Evolutionary conservation across 2,113 vertebrate genomes (phyloP), one percentile per base, ranked within the genome.

Genomic region (Cacatua alba): DNA sequence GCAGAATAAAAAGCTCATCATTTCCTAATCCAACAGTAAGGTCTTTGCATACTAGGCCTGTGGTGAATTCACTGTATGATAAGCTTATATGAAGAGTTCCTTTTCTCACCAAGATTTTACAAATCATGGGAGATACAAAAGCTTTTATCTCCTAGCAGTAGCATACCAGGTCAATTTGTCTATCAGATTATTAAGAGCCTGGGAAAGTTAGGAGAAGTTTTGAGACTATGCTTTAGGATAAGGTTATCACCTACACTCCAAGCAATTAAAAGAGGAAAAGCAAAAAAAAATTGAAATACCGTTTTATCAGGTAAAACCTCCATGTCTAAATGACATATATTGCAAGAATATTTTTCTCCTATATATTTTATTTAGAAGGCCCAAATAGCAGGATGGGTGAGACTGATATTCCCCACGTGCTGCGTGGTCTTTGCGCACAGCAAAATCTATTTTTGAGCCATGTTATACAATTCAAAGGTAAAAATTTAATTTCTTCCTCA

Each of bases 361-460:
- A 24, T 7, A 4, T 43, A 21, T 51, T 70, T 91, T n/a, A 71
- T 43, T 43, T 60, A 18, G 18, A 87, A 85, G 65, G 37, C 43
- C 7, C 51, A 18, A 57, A 59, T 16, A 69, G 25, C n/a, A 25
- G 39, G 9, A 59, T 23, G 33, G 28, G 33, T 74, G 5, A 52
- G 25, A 46, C 19, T 28, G 12, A 46, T 43, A 33, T 78, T 52
- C 4, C 7, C 16, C 8, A 21, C 1, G 13, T 41, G 31, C 33
- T 43, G 1, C 12, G 6, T 11, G 8, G 19, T 59, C 37, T 62
- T 43, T 68, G 48, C 17, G 67, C 20, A 51, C 0, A 29, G 24
- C 8, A 81, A 89, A 91, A 78, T 31, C 17, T 53, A 6, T 5
- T 87, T 91, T 26, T 91, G 13, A 87, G 28, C 70, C n/a, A n/a